A percentile compares a stretch with the other conserved stretches of the same genome.
Conservation (phyloP, 2,113 vertebrate genomes). For the Pelecanoides urinatrix region DNA sequence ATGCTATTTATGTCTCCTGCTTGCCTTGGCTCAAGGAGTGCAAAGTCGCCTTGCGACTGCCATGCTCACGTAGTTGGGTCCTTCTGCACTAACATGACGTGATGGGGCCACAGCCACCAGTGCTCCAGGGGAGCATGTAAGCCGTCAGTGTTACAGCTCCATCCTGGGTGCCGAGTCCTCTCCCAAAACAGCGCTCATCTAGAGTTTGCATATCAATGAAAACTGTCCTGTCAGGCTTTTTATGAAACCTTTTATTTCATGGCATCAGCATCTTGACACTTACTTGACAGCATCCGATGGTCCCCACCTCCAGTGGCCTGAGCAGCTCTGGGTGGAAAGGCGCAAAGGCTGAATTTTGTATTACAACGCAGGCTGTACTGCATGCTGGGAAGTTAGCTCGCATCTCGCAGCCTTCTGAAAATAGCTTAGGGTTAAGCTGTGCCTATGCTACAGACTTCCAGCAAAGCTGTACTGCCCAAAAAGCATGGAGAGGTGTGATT, state of each 20-base stretch:
- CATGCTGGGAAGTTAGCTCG: background rate
- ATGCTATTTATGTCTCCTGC: background rate
- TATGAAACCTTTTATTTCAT: background rate
- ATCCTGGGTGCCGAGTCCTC: background rate
- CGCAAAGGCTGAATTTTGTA: background rate
- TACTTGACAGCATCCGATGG: background rate
- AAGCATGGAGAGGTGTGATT: background rate
- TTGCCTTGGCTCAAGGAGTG: background rate
- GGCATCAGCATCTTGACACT: background rate
- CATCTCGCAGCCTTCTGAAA: background rate
- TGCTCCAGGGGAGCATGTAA: background rate
- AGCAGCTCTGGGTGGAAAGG: background rate
- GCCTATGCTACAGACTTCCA: background rate
- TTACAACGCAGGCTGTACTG: fast-evolving
- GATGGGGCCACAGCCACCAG: fast-evolving
- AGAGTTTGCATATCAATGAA: background rate
- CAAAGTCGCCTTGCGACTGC: background rate
- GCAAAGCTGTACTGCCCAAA: background rate
- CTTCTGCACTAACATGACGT: background rate
- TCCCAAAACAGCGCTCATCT: background rate
- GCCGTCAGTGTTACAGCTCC: background rate
- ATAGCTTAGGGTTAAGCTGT: background rate
- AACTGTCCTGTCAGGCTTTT: background rate
- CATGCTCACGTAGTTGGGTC: fast-evolving
- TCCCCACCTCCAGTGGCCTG: background rate